These are phyloP conservation scores for Formica exsecta DNA, from an alignment of 1,140 invertebrate genomes.

Conservation along the genomic window DNA sequence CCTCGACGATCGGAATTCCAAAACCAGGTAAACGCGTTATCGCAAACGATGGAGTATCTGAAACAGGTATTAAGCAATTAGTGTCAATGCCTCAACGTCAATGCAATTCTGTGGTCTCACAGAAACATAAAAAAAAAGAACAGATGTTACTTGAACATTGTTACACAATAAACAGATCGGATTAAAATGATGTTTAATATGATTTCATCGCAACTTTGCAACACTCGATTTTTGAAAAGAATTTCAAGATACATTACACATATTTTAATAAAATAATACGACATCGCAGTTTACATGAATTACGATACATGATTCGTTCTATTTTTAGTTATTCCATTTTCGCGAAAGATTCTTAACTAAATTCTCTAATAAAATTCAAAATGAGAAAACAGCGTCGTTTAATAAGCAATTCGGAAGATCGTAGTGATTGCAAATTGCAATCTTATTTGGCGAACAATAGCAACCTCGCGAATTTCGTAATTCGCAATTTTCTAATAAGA, in stretches of 20 bases:
- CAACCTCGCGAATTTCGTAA: not conserved
- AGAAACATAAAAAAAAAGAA: not conserved
- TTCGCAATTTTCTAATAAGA: slow-evolving; percentile 52
- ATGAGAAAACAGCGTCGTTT: slow-evolving; percentile 16
- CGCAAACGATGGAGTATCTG: slow-evolving; percentile 96
- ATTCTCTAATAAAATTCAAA: slow-evolving; percentile 31
- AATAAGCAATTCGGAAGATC: slow-evolving; percentile 37
- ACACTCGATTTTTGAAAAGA: not conserved
- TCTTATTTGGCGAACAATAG: slow-evolving; percentile 32
- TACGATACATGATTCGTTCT: not conserved
- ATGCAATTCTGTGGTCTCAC: slow-evolving; percentile 48
- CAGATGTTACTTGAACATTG: not conserved
- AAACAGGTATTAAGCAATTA: slow-evolving; percentile 82
- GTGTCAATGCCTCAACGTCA: slow-evolving; percentile 56
- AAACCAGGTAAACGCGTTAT: slow-evolving; percentile 96
- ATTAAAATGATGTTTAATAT: slow-evolving; percentile 2
- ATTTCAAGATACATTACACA: not conserved
- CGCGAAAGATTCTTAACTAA: slow-evolving; percentile 9
- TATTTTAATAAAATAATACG: not conserved
- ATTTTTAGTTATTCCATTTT: not conserved
- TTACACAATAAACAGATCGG: not conserved
- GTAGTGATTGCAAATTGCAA: slow-evolving; percentile 28
- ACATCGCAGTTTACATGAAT: not conserved
- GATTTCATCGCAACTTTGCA: not conserved
- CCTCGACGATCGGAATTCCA: slow-evolving; percentile 94